These are phyloP conservation scores for Leuctra nigra DNA, from an alignment of 2,888 invertebrate genomes.

Conservation along the genomic window DNA sequence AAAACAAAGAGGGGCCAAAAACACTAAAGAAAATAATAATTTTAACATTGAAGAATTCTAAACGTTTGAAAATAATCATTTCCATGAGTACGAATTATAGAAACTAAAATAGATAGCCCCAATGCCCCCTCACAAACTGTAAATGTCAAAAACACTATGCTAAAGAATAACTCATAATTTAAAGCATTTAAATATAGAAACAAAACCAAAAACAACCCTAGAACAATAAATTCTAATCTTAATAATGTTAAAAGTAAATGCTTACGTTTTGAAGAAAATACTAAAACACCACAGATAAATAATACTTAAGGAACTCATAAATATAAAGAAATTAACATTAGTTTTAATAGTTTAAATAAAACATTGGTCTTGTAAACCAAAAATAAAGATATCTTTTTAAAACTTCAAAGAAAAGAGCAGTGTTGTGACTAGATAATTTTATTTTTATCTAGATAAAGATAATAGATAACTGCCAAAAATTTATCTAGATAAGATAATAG, in stretches of 20 bases:
- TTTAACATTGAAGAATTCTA: constrained; percentile 52
- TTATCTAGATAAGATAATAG: too few relatives aligned
- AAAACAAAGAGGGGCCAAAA: constrained; percentile 49
- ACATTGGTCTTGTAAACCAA: constrained; percentile 37
- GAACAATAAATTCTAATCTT: too few relatives aligned
- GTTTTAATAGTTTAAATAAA: too few relatives aligned
- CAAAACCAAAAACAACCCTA: constrained; percentile 48
- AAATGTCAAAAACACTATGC: constrained; percentile 55
- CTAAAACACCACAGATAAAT: constrained; percentile 40
- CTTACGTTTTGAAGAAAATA: too few relatives aligned
- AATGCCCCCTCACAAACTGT: too few relatives aligned
- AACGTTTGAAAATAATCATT: constrained; percentile 57
- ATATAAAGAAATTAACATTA: constrained; percentile 44
- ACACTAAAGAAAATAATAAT: constrained; percentile 44
- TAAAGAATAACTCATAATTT: constrained; percentile 48
- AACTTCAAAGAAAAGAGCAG: constrained; percentile 56
- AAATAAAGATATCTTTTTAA: constrained; percentile 42
- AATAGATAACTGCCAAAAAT: too few relatives aligned
- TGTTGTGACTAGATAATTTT: too few relatives aligned
- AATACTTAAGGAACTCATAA: constrained; percentile 41
- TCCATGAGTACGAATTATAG: too few relatives aligned
- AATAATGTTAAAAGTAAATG: too few relatives aligned
- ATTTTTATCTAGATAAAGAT: too few relatives aligned
- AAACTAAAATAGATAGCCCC: too few relatives aligned
- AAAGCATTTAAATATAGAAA: constrained; percentile 44